Base-by-base conservation (phyloP, 1,140 invertebrate species). In the Drosophila arawakana region DNA sequence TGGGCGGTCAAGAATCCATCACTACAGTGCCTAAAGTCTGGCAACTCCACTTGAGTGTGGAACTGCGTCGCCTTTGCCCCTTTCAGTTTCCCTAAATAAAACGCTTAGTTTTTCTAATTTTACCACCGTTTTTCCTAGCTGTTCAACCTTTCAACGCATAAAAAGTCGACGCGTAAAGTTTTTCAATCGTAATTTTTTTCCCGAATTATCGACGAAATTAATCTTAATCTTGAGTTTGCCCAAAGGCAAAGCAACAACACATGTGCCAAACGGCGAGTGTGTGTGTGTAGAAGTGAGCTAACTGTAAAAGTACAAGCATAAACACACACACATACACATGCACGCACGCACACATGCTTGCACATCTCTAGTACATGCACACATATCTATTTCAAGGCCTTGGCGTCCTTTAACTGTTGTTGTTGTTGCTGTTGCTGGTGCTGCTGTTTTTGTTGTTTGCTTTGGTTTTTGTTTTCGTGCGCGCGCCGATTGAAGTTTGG, bases 401-500 rank as follows among this genome's bases (percentile, higher is more conserved):
- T 88, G 59, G 57, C 68, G 47, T 79, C 84, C 70, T 80, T 79
- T 78, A 81, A 77, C 25, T 30, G 3, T 79, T 81, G 76, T 88
- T 86, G 78, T 85, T 86, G 76, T 73, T 86, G 68, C 39, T 21
- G 18, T 70, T 86, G 68, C 39, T 21, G 18, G 0, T 21, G 18
- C 18, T 66, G 43, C 18, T 37, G 49, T 7, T 68, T 66, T 44
- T 66, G 55, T 68, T 70, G 72, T 79, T 58, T 67, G 43, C 50
- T 75, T 57, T 65, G 59, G 49, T 60, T 72, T 74, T 62, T 76
- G 34, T 76, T 76, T 71, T 65, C 79, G 66, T 68, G 70, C 70
- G 81, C 73, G 61, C 73, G 73, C 52, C 89, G 79, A 91, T 91
- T 91, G 89, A 91, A 91, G 89, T 91, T 91, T 84, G 90, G 73